Evolutionary conservation across 2,113 vertebrate species (phyloP).

Genomic region (Seriola dumerili): DNA sequence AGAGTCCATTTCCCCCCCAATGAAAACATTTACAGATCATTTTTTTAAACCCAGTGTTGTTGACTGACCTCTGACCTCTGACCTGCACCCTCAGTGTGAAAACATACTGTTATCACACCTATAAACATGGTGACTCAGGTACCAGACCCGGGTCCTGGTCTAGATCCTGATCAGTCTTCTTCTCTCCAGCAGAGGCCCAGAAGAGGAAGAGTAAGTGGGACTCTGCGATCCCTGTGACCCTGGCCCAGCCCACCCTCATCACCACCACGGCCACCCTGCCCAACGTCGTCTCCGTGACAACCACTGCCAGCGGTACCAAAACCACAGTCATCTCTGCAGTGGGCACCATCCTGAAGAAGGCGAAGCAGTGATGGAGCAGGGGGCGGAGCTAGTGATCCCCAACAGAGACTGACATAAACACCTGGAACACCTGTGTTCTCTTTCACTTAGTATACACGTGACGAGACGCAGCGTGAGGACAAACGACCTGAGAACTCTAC

Average conservation of each 20-base stretch:
- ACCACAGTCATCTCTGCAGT: slow-evolving; percentile 98
- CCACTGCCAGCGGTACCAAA: slow-evolving; percentile 97
- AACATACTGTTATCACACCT: too few relatives aligned
- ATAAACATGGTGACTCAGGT: too few relatives aligned
- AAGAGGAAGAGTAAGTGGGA: slow-evolving; percentile 99
- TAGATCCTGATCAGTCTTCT: too few relatives aligned
- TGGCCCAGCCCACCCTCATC: slow-evolving; percentile 94
- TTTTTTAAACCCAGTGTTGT: too few relatives aligned
- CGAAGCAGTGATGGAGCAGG: slow-evolving; percentile 89
- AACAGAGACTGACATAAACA: background rate
- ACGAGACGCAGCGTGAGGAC: background rate
- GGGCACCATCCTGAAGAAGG: slow-evolving; percentile 97
- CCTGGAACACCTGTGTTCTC: background rate
- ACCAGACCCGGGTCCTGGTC: too few relatives aligned
- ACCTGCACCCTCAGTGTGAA: too few relatives aligned
- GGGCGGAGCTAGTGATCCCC: too few relatives aligned
- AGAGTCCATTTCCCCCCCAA: too few relatives aligned
- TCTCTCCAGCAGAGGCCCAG: slow-evolving; percentile 89
- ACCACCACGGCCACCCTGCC: slow-evolving; percentile 95
- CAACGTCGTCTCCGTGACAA: slow-evolving; percentile 95
- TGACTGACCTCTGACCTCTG: too few relatives aligned
- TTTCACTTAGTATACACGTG: background rate
- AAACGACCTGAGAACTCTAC: background rate
- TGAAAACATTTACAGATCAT: too few relatives aligned
- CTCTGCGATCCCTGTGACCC: slow-evolving; percentile 94